These are phyloP conservation scores for Adelognathus sp. DNA, from an alignment of 2,888 invertebrate species.

Conservation along the genomic window DNA sequence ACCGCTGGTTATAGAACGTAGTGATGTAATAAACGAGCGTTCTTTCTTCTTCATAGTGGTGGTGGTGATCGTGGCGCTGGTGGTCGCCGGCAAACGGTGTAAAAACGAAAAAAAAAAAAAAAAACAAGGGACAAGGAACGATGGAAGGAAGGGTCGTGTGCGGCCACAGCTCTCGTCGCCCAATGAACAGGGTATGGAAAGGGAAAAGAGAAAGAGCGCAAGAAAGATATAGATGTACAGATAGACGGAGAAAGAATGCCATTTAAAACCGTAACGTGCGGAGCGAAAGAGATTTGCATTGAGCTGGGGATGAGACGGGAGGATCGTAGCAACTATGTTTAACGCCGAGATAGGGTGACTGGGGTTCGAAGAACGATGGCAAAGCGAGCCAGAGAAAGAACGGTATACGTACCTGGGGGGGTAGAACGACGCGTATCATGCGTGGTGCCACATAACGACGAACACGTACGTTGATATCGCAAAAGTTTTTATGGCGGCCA, in stretches of 20 bases:
- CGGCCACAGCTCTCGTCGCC: slow-evolving; percentile 48
- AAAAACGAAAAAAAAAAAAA: slow-evolving; percentile 52
- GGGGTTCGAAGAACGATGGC: slow-evolving; percentile 37
- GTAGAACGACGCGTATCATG: slow-evolving; percentile 76
- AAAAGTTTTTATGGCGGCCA: slow-evolving; percentile 66
- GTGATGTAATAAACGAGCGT: slow-evolving; percentile 56
- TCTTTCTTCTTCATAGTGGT: slow-evolving; percentile 57
- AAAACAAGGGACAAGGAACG: slow-evolving; percentile 40
- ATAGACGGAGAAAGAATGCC: slow-evolving; percentile 69
- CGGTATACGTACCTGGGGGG: slow-evolving; percentile 60
- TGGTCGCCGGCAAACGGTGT: slow-evolving; percentile 56
- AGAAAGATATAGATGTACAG: slow-evolving; percentile 61
- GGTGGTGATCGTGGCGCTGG: slow-evolving; percentile 62
- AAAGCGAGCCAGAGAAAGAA: slow-evolving; percentile 62
- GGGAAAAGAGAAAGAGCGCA: slow-evolving; percentile 50
- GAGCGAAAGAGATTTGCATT: slow-evolving; percentile 75
- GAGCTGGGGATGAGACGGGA: slow-evolving; percentile 57
- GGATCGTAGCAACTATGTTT: slow-evolving; percentile 61
- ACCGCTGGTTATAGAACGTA: slow-evolving; percentile 52
- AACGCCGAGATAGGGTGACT: slow-evolving; percentile 54
- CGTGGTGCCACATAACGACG: slow-evolving; percentile 71
- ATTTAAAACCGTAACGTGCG: slow-evolving; percentile 76
- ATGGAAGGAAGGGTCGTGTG: slow-evolving; percentile 46
- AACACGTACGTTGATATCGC: slow-evolving; percentile 76
- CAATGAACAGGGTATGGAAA: slow-evolving; percentile 47